Evolutionary conservation across 2,888 invertebrate genomes (phyloP).

Genomic region (Phengaris alcon): DNA sequence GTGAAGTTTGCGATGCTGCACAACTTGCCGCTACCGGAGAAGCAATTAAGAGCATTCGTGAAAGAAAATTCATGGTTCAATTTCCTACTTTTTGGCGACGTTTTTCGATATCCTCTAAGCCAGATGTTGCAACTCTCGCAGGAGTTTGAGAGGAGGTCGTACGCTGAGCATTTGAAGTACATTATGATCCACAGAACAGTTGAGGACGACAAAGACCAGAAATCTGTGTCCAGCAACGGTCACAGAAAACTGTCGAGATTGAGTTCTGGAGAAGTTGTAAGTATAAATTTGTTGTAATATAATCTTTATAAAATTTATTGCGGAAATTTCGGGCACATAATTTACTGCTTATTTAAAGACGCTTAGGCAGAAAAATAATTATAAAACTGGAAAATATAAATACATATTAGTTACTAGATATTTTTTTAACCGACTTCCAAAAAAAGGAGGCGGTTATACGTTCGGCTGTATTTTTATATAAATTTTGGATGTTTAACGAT

Average conservation of each 20-base stretch:
- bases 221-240: conserved; percentile 56
- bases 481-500: no score
- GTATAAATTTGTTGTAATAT: conserved; percentile 39
- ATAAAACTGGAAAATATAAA: background rate
- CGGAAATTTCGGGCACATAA: background rate
- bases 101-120: conserved; percentile 83
- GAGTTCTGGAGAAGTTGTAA: conserved; percentile 66
- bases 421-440: no score
- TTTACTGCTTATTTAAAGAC: background rate
- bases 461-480: no score
- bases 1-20: conserved; percentile 81
- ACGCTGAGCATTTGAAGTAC: conserved; percentile 81
- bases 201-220: conserved; percentile 70
- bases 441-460: no score
- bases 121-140: conserved; percentile 79
- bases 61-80: conserved; percentile 83
- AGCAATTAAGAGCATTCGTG: conserved; percentile 80
- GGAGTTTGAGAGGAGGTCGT: conserved; percentile 76
- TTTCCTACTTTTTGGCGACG: conserved; percentile 83
- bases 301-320: background rate
- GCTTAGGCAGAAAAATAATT: background rate
- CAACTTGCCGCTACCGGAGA: conserved; percentile 77
- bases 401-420: no score
- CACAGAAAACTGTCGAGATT: conserved; percentile 60
- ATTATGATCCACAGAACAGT: conserved; percentile 65